Evolutionary conservation across 2,888 invertebrate genomes (phyloP), one percentile per base, ranked within the genome.

Genomic region (Hermodice carunculata): DNA sequence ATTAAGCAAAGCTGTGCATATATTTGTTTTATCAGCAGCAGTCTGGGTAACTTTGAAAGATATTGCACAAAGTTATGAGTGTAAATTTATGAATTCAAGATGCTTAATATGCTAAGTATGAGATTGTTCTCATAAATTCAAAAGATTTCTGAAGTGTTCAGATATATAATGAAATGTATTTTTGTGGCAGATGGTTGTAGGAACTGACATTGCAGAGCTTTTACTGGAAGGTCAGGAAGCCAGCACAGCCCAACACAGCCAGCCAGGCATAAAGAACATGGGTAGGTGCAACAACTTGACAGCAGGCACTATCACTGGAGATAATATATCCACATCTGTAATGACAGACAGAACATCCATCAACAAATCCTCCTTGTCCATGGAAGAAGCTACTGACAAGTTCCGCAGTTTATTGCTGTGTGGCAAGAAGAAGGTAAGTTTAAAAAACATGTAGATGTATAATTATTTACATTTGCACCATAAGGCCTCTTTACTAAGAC

Each of bases 121-220:
- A n/a, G n/a, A n/a, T n/a, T n/a, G n/a, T n/a, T n/a, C n/a, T n/a
- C n/a, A n/a, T n/a, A n/a, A n/a, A n/a, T n/a, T n/a, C n/a, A n/a
- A n/a, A n/a, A n/a, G n/a, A n/a, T n/a, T n/a, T n/a, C n/a, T n/a
- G n/a, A n/a, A n/a, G n/a, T n/a, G n/a, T n/a, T n/a, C n/a, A n/a
- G n/a, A n/a, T n/a, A n/a, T n/a, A n/a, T n/a, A 40, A 40, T 40
- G 40, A 40, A 14, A 17, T 40, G 17, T 17, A 40, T 40, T 53
- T 65, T 48, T 52, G 53, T 75, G 79, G 3, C 85, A 96, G 95
- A 92, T 93, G 86, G 94, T 96, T 53, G 93, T 95, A 43, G 97
- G 96, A 19, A 92, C 94, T 0, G 97, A 97, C 86, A 93, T 98
- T 74, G 94, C 97, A 0, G 95, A 96, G 85, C 88, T 98, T 59